Evolutionary conservation across 2,888 invertebrate genomes (phyloP).

Genomic region (Bibio marci): DNA sequence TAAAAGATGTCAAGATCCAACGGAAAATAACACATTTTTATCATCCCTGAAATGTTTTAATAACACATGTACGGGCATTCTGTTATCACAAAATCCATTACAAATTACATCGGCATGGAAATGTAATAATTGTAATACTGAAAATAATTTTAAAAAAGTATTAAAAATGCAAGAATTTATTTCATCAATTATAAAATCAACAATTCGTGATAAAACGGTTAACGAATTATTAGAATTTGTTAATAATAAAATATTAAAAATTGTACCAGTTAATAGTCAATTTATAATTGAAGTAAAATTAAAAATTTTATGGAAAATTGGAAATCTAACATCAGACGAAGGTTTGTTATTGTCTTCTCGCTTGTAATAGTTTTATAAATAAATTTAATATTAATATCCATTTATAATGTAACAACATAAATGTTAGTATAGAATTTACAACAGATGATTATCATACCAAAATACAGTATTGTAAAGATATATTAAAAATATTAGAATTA

Average conservation of each 20-base stretch:
- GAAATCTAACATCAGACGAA: constrained; percentile 11
- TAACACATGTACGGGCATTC: constrained; percentile 24
- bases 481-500: constrained; percentile 23
- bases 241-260: constrained; percentile 23
- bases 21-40: constrained; percentile 30
- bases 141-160: background rate
- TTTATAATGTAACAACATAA: too few species aligned
- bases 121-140: constrained; percentile 40
- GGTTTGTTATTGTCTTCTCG: too few species aligned
- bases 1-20: constrained; percentile 48
- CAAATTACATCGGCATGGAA: constrained; percentile 42
- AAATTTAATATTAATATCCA: too few species aligned
- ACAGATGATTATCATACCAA: constrained; percentile 20
- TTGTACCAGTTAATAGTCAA: constrained; percentile 26
- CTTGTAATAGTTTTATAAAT: too few species aligned
- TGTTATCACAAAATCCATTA: constrained; percentile 40
- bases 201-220: background rate
- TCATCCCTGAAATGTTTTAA: constrained; percentile 30
- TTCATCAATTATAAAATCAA: background rate
- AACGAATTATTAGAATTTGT: constrained; percentile 26
- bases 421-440: constrained; percentile 17
- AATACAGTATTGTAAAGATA: constrained; percentile 25
- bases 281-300: constrained; percentile 27
- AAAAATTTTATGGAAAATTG: constrained; percentile 28
- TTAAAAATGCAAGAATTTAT: background rate